Evolutionary conservation across 2,797 vertebrate species (phyloP).

Genomic region (Schizothorax lantsangensis): DNA sequence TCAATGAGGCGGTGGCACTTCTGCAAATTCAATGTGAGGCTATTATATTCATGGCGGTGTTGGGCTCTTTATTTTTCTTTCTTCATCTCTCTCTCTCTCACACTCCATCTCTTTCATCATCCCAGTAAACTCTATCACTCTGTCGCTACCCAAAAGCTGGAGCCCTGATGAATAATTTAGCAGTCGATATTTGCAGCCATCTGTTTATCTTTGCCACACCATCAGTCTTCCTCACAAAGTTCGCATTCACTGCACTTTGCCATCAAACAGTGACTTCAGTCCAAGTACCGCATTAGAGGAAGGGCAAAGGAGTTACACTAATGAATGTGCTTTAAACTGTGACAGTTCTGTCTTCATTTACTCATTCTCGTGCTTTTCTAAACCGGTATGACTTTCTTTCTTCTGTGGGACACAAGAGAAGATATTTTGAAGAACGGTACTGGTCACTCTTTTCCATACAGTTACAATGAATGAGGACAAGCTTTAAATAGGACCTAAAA

Average conservation of each 20-base stretch:
- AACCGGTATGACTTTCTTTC: neutral
- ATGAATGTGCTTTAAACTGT: neutral
- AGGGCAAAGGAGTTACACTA: neutral
- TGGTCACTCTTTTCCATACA: neutral
- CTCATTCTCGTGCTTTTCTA: neutral
- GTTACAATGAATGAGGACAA: neutral
- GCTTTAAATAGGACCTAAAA: neutral
- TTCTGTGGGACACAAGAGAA: neutral
- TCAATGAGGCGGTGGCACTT: constrained; percentile 53
- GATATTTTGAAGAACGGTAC: neutral
- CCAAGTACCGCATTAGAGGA: constrained; percentile 41
- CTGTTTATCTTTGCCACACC: constrained; percentile 63
- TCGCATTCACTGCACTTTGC: constrained; percentile 49
- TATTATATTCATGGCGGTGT: constrained; percentile 70
- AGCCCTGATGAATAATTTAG: constrained; percentile 65
- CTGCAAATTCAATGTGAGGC: neutral
- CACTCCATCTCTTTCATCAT: constrained; percentile 48
- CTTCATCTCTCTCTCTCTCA: neutral
- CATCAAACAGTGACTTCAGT: constrained; percentile 50
- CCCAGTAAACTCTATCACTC: constrained; percentile 53
- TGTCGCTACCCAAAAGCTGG: constrained; percentile 61
- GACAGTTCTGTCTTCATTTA: neutral
- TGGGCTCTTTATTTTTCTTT: constrained; percentile 43
- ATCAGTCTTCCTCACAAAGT: constrained; percentile 56
- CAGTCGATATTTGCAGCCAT: constrained; percentile 66